Evolutionary conservation across 1,140 invertebrate genomes (phyloP).

Genomic region (Melipona quadrifasciata): DNA sequence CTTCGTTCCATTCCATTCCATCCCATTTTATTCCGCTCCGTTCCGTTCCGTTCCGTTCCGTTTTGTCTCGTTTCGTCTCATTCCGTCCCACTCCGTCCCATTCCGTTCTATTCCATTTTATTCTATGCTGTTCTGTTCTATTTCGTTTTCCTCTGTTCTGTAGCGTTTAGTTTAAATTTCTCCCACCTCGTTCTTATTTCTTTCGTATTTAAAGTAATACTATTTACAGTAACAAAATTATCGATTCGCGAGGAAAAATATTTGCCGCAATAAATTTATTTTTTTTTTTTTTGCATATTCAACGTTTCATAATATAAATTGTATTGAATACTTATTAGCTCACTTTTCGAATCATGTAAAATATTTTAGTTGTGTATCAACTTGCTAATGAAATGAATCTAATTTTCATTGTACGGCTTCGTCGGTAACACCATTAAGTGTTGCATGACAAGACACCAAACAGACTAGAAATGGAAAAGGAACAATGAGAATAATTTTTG

Average conservation of each 20-base stretch:
- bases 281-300: neutral
- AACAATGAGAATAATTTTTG: neutral
- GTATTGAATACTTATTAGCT: neutral
- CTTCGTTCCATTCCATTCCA: neutral
- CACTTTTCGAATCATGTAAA: neutral
- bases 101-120: slow-evolving; percentile 13
- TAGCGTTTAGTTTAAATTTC: neutral
- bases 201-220: neutral
- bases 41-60: neutral
- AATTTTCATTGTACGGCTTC: slow-evolving; percentile 26
- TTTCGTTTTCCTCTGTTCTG: neutral
- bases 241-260: neutral
- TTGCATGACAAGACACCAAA: neutral
- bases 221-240: neutral
- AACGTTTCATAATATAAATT: neutral
- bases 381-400: slow-evolving; percentile 5
- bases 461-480: neutral
- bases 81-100: neutral
- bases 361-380: neutral
- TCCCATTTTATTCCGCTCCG: slow-evolving; percentile 16
- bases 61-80: slow-evolving; percentile 1
- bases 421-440: slow-evolving; percentile 15
- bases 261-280: neutral
- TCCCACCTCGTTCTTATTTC: neutral
- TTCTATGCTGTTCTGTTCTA: neutral